Conservation (phyloP, 2,113 vertebrate genomes). For the Delphinapterus leucas region DNA sequence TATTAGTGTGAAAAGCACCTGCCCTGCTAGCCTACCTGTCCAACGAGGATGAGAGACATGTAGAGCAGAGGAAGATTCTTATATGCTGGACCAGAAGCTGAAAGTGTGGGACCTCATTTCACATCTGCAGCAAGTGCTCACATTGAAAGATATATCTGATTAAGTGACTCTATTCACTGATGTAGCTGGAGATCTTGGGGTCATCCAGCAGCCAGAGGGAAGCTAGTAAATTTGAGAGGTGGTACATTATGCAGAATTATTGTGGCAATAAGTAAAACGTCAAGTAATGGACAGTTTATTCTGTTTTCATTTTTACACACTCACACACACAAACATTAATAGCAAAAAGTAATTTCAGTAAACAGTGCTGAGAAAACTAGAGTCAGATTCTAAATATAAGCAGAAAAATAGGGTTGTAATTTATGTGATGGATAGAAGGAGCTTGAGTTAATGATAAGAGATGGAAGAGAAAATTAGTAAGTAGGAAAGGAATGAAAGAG, state of each 20-base stretch:
- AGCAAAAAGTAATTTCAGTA: background rate
- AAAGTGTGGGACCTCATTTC: background rate
- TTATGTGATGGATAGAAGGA: background rate
- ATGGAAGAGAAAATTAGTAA: background rate
- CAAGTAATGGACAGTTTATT: background rate
- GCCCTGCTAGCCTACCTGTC: rapidly evolving
- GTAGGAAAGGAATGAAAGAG: background rate
- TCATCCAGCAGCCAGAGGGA: background rate
- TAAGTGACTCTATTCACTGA: background rate
- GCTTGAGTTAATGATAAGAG: background rate
- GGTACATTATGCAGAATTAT: background rate
- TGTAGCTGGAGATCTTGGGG: too few relatives aligned
- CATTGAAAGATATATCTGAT: background rate
- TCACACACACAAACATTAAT: background rate
- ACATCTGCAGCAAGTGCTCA: too few relatives aligned
- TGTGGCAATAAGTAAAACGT: background rate
- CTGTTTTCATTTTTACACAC: background rate
- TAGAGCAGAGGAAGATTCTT: background rate
- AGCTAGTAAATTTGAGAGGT: background rate
- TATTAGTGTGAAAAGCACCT: background rate
- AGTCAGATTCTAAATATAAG: background rate
- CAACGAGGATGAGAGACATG: background rate
- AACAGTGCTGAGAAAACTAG: background rate
- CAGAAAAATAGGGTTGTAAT: background rate
- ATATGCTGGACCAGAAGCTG: too few relatives aligned